Conservation (phyloP, 2,888 invertebrate genomes). For the Heliconius sara region DNA sequence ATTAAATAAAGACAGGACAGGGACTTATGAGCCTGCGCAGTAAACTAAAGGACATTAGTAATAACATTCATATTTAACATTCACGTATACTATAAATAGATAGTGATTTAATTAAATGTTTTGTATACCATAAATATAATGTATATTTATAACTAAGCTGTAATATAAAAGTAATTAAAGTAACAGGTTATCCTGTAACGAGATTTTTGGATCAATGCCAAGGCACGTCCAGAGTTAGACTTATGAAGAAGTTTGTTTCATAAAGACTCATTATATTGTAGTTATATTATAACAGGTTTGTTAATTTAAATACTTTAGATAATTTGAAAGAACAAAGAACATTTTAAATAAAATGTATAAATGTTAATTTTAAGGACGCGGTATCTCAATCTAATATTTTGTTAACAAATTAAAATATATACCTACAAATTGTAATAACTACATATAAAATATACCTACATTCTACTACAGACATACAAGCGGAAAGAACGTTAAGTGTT, state of each 20-base stretch:
- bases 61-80: constrained; percentile 20
- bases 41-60: constrained; percentile 6
- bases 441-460: no score
- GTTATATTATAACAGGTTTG: neutral
- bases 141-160: neutral
- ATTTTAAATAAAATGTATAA: neutral
- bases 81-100: neutral
- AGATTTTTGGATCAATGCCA: constrained; percentile 50
- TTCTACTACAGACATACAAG: no score
- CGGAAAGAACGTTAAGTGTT: no score
- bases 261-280: constrained; percentile 10
- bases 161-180: constrained; percentile 40
- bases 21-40: constrained; percentile 32
- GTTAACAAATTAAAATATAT: no score
- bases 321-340: neutral
- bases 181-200: constrained; percentile 46
- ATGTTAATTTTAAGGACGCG: neutral
- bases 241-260: constrained; percentile 21
- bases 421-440: no score
- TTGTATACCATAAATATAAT: neutral
- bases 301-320: no score
- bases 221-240: constrained; percentile 40
- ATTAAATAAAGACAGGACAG: constrained; percentile 27
- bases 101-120: no score
- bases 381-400: neutral